Base-by-base conservation (phyloP, 2,113 vertebrate species). In the Nycticorax nycticorax region DNA sequence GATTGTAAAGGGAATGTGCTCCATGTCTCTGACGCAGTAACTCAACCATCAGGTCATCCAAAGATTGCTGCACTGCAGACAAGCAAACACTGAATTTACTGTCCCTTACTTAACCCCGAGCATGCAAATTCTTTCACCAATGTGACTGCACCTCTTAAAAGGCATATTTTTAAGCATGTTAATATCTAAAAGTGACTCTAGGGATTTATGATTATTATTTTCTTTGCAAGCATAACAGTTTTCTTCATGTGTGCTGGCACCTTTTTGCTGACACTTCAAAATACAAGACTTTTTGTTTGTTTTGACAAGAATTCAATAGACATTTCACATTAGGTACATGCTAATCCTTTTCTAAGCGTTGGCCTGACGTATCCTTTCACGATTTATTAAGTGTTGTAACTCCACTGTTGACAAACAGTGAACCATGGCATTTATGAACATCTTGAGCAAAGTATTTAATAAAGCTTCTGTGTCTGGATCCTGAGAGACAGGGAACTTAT, bases 41-140 rank as follows among this genome's bases (percentile, higher is more conserved):
- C 7, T 48, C 50, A 62, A 1, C 37, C 33, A 35, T 19, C 5
- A n/a, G 23, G 26, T 43, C 39, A 52, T 39, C 8, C 33, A 39
- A 66, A 73, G 8, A 35, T 21, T 1, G 1, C 6, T 82, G 60
- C 24, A 59, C 16, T 1, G 3, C 1, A 23, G 41, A 45, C 14
- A 23, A 63, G 14, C 16, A 55, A 88, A 72, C 6, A 2, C 10
- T 19, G 2, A 18, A 9, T 19, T 59, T 66, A 27, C 28, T 45
- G 1, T 6, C 33, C 19, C 14, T 84, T 69, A 8, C 8, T 56
- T 77, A 57, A 75, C 17, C 5, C 67, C 3, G 0, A 66, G 23
- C 1, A 3, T 30, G 13, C 16, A 62, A 69, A 69, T 53, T 27
- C 26, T 60, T 47, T 37, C 23, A 30, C n/a, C 47, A 16, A 18